Percentiles rank a stretch among this genome's conserved stretches.
Conservation (phyloP, 1,140 invertebrate species). For the Tetramorium parvispinum region DNA sequence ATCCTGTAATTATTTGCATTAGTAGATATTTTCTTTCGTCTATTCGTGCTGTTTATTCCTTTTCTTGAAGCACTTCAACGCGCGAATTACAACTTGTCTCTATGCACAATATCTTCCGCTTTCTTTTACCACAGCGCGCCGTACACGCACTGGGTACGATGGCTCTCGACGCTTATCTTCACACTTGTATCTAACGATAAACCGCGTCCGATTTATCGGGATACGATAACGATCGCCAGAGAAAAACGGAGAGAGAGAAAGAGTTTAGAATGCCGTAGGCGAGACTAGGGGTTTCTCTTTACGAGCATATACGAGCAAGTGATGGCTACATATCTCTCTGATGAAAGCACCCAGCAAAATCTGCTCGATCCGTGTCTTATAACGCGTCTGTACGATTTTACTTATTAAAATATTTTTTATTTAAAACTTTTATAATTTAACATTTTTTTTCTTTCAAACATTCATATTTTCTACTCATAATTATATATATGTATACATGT, state of each 20-base stretch:
- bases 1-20: not conserved
- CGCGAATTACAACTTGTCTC: conserved; percentile 35
- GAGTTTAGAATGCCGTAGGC: conserved; percentile 71
- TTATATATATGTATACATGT: no score
- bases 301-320: conserved; percentile 21
- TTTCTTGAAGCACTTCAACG: not conserved
- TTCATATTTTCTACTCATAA: not conserved
- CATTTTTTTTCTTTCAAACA: not conserved
- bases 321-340: conserved; percentile 37
- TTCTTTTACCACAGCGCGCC: conserved; percentile 49
- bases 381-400: not conserved
- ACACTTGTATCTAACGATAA: conserved; percentile 71
- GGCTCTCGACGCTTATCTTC: conserved; percentile 57
- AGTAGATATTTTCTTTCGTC: not conserved
- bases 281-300: conserved; percentile 65
- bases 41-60: conserved; percentile 2
- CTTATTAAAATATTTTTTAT: conserved; percentile 17
- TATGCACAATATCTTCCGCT: conserved; percentile 65
- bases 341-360: conserved; percentile 53
- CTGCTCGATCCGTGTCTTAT: not conserved
- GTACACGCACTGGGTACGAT: conserved; percentile 10
- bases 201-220: conserved; percentile 73
- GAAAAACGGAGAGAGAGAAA: conserved; percentile 42
- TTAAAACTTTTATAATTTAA: not conserved
- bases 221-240: conserved; percentile 71